Conservation (phyloP, 2,797 vertebrate species). For the Sebastes reedi region DNA sequence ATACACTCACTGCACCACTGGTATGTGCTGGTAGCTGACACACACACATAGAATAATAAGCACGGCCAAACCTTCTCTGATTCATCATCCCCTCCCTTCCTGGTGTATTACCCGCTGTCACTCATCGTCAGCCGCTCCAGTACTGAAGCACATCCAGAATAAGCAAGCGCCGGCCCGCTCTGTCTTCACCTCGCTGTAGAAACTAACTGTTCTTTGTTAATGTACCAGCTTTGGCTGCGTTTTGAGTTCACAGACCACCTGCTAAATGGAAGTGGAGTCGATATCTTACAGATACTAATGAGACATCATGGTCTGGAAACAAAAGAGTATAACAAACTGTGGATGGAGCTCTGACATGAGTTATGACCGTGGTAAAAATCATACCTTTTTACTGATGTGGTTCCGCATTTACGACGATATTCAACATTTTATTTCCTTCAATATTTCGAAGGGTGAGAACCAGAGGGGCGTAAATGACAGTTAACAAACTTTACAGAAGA, state of each 20-base stretch:
- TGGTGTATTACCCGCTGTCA: slow-evolving; percentile 41
- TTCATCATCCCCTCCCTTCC: slow-evolving; percentile 48
- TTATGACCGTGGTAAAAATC: background rate
- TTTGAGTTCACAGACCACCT: slow-evolving; percentile 11
- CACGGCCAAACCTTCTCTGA: slow-evolving; percentile 29
- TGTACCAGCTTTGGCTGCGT: background rate
- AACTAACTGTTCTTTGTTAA: background rate
- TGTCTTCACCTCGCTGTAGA: background rate
- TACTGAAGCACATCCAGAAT: slow-evolving; percentile 40
- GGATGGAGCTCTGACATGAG: background rate
- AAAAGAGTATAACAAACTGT: background rate
- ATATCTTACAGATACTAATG: background rate
- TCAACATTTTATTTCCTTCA: background rate
- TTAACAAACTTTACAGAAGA: too few relatives aligned
- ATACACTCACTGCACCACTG: slow-evolving; percentile 32
- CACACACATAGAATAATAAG: slow-evolving; percentile 45
- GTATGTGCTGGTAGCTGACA: slow-evolving; percentile 53
- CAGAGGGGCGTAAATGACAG: too few relatives aligned
- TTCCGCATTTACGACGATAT: background rate
- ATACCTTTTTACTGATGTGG: background rate
- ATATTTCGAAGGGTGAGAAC: too few relatives aligned
- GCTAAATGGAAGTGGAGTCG: background rate
- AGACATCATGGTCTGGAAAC: background rate
- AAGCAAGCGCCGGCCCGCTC: slow-evolving; percentile 1
- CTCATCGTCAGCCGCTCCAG: slow-evolving; percentile 25